A percentile compares a stretch with the other conserved stretches of the same genome.
phyloP scores from a whole-genome alignment of 2,888 invertebrate genomes.

The Xylophagus ater region DNA sequence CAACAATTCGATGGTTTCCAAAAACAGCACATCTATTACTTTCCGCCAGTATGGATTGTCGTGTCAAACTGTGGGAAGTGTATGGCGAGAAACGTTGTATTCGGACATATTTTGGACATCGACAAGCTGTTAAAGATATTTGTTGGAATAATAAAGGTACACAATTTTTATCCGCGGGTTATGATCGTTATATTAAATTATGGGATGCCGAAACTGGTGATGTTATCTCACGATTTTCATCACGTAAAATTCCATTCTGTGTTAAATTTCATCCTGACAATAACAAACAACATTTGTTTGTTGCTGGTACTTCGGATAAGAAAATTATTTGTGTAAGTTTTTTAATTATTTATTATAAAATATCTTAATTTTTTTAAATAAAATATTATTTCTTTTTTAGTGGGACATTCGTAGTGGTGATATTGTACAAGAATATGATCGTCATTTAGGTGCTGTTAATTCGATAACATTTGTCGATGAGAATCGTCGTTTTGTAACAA shows the following conservation, averaged over 20 bases:
- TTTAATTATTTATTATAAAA: background rate
- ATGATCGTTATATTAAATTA: slow-evolving; percentile 93
- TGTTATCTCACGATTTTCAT: slow-evolving; percentile 78
- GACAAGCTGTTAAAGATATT: slow-evolving; percentile 92
- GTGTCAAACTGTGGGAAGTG: slow-evolving; percentile 98
- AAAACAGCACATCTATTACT: slow-evolving; percentile 86
- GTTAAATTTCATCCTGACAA: slow-evolving; percentile 96
- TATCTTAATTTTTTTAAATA: background rate
- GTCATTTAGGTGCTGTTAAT: slow-evolving; percentile 97
- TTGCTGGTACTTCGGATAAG: slow-evolving; percentile 97
- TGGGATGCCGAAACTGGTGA: slow-evolving; percentile 98
- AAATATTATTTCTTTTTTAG: slow-evolving; percentile 29
- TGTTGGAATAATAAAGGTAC: slow-evolving; percentile 91
- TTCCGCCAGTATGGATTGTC: slow-evolving; percentile 93
- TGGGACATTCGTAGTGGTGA: slow-evolving; percentile 95
- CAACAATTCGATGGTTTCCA: slow-evolving; percentile 92
- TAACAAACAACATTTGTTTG: slow-evolving; percentile 94
- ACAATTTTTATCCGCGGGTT: slow-evolving; percentile 91
- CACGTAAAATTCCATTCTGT: slow-evolving; percentile 95
- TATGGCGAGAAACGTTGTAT: slow-evolving; percentile 89
- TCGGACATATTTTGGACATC: slow-evolving; percentile 90
- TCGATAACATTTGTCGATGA: slow-evolving; percentile 99
- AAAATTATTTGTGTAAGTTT: slow-evolving; percentile 93
- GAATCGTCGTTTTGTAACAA: slow-evolving; percentile 93
- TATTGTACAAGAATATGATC: slow-evolving; percentile 94